Evolutionary conservation across 2,797 vertebrate species (phyloP).

Genomic region (Melanotaenia parkinsoni): DNA sequence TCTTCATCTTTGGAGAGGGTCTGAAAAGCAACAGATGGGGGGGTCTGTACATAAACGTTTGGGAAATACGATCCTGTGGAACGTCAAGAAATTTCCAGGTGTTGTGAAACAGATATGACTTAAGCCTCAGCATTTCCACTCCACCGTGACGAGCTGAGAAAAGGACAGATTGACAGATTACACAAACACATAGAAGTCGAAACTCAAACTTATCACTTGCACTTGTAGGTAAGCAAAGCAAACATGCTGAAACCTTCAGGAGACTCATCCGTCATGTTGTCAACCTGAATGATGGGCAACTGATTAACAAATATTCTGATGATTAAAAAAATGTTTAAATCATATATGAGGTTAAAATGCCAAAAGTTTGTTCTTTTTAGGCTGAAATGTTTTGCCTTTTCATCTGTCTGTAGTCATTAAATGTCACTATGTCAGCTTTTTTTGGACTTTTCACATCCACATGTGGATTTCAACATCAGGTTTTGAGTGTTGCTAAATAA

Average conservation of each 20-base stretch:
- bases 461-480: background rate
- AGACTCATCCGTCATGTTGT: background rate
- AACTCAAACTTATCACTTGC: background rate
- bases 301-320: background rate
- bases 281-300: background rate
- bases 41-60: slow-evolving; percentile 1
- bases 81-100: slow-evolving; percentile 19
- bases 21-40: slow-evolving; percentile 2
- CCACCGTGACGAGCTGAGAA: background rate
- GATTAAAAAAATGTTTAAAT: too few species aligned
- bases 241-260: slow-evolving; percentile 14
- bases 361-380: background rate
- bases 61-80: slow-evolving; percentile 11
- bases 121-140: slow-evolving; percentile 11
- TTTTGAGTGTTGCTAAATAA: background rate
- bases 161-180: slow-evolving; percentile 3
- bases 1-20: background rate
- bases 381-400: background rate
- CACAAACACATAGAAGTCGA: slow-evolving; percentile 13
- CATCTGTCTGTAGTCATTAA: background rate
- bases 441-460: background rate
- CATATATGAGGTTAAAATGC: background rate
- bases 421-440: background rate
- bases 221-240: background rate
- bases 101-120: slow-evolving; percentile 15